phyloP scores from a whole-genome alignment of 2,113 vertebrate genomes.

The Nycticorax nycticorax region DNA sequence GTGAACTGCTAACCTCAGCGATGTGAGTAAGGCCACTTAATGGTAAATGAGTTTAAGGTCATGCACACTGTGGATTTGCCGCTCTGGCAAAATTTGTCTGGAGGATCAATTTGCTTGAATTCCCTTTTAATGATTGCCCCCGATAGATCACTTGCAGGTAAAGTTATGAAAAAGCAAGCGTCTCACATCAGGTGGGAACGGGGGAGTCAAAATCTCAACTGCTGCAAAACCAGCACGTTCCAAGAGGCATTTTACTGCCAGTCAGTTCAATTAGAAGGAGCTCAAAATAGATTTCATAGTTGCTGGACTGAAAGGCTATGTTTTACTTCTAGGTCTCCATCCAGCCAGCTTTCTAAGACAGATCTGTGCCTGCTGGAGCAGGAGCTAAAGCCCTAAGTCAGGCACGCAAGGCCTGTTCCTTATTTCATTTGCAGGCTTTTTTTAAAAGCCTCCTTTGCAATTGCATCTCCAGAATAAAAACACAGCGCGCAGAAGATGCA shows the following conservation, averaged over 20 bases:
- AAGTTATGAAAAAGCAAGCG: constrained; percentile 37
- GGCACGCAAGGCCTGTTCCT: neutral
- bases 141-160: constrained; percentile 40
- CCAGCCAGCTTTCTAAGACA: neutral
- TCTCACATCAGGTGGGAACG: constrained; percentile 5
- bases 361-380: neutral
- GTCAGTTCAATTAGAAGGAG: constrained; percentile 56
- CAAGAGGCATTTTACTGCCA: constrained; percentile 22
- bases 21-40: constrained; percentile 57
- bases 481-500: neutral
- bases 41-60: constrained; percentile 61
- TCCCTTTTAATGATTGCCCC: constrained; percentile 56
- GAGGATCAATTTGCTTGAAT: constrained; percentile 52
- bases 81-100: constrained; percentile 43
- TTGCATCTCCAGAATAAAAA: constrained; percentile 14
- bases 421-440: neutral
- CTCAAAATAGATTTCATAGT: constrained; percentile 45
- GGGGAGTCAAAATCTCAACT: constrained; percentile 47
- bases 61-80: constrained; percentile 47
- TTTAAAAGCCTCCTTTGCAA: constrained; percentile 25
- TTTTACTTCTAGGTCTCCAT: neutral
- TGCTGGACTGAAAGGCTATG: neutral
- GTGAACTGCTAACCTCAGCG: constrained; percentile 50
- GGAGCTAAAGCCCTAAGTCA: neutral
- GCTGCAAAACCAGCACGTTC: constrained; percentile 34